Evolutionary conservation across 2,888 invertebrate genomes (phyloP).

Genomic region (Oasisia sp.): DNA sequence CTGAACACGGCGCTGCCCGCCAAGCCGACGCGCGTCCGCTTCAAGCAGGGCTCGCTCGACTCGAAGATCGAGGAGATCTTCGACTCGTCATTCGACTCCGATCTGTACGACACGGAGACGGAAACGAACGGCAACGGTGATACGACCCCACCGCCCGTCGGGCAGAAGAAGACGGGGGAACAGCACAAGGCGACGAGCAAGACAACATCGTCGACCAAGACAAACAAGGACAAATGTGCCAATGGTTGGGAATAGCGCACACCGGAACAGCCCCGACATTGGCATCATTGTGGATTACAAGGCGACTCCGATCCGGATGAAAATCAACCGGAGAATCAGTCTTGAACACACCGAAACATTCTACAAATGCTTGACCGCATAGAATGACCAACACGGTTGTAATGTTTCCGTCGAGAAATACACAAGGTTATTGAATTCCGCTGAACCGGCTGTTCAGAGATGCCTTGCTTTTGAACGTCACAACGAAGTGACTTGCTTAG

Average conservation of each 20-base stretch:
- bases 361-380: not conserved
- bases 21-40: not conserved
- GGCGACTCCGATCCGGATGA: not conserved
- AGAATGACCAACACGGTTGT: not conserved
- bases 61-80: slow-evolving; percentile 64
- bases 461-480: no score
- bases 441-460: not conserved
- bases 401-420: not conserved
- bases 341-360: not conserved
- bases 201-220: not conserved
- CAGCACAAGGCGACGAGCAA: not conserved
- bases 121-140: not conserved
- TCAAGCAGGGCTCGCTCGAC: slow-evolving; percentile 59
- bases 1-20: slow-evolving; percentile 39
- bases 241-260: not conserved
- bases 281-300: not conserved
- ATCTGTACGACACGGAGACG: slow-evolving; percentile 18
- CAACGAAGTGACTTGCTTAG: not conserved
- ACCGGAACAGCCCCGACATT: not conserved
- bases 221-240: not conserved
- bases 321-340: not conserved
- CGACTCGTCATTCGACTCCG: slow-evolving; percentile 43
- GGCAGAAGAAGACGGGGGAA: not conserved
- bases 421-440: not conserved
- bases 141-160: not conserved